phyloP scores from a whole-genome alignment of 2,797 vertebrate genomes.

The Falco rusticolus region DNA sequence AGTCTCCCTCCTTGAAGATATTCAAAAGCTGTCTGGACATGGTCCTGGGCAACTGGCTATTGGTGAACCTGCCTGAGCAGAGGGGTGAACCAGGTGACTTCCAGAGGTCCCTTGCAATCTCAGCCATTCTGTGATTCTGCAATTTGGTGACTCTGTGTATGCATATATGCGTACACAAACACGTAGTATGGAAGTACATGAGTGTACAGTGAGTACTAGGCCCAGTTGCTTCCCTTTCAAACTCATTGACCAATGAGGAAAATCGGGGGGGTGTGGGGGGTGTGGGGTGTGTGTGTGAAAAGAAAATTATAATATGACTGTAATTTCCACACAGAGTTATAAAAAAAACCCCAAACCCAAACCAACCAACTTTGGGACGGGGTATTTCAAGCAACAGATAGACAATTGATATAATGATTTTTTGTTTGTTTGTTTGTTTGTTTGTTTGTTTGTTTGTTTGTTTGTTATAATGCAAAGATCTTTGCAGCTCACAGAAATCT shows the following conservation, averaged over 20 bases:
- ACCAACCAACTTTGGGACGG: neutral
- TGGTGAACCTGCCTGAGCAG: no score
- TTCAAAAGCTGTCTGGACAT: neutral
- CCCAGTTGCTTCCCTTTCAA: neutral
- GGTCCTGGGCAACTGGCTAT: no score
- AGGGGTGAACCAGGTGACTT: no score
- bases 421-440: neutral
- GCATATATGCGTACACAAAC: neutral
- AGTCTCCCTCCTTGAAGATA: neutral
- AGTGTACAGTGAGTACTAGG: neutral
- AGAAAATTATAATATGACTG: no score
- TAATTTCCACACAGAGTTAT: neutral
- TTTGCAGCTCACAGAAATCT: neutral
- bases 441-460: neutral
- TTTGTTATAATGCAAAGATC: neutral
- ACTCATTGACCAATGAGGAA: neutral
- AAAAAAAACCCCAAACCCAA: neutral
- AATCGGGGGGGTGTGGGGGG: neutral
- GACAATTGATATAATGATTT: neutral
- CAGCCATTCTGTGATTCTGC: neutral
- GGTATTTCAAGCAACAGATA: neutral
- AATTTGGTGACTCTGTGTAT: neutral
- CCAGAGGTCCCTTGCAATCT: no score
- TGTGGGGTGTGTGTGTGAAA: no score
- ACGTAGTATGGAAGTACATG: neutral